These are phyloP conservation scores for Carettochelys insculpta DNA, from an alignment of 2,113 vertebrate species.

Conservation along the genomic window DNA sequence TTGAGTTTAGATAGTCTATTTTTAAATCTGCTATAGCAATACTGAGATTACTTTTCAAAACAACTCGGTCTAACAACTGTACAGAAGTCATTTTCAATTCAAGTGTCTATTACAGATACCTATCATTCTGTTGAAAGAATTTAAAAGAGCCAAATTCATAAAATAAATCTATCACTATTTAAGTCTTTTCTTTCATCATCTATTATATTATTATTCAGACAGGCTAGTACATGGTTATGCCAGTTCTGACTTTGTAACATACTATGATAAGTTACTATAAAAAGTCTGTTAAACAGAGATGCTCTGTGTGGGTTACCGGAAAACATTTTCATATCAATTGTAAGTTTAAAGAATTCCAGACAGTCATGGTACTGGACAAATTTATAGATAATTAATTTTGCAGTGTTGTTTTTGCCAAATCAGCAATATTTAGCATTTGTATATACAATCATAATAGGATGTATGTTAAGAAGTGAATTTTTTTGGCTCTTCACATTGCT, in stretches of 20 bases:
- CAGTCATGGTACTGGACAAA: background rate
- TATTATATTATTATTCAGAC: background rate
- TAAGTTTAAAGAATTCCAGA: background rate
- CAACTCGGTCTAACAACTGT: background rate
- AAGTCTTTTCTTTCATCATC: background rate
- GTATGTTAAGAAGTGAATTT: background rate
- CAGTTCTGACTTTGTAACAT: background rate
- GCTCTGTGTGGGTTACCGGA: background rate
- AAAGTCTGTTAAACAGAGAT: slow-evolving; percentile 23
- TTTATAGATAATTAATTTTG: background rate
- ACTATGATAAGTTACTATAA: background rate
- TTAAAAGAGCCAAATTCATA: background rate
- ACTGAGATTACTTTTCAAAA: background rate
- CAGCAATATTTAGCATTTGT: background rate
- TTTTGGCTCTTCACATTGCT: background rate
- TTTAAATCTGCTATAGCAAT: background rate
- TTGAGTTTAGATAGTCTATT: background rate
- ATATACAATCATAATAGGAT: background rate
- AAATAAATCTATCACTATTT: background rate
- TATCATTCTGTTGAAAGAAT: background rate
- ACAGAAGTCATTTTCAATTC: background rate
- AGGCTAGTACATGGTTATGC: background rate
- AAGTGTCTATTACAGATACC: background rate
- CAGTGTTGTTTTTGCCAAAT: background rate
- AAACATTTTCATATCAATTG: background rate